Evolutionary conservation across 2,888 invertebrate genomes (phyloP).

Genomic region (Didymodactylos carnosus): DNA sequence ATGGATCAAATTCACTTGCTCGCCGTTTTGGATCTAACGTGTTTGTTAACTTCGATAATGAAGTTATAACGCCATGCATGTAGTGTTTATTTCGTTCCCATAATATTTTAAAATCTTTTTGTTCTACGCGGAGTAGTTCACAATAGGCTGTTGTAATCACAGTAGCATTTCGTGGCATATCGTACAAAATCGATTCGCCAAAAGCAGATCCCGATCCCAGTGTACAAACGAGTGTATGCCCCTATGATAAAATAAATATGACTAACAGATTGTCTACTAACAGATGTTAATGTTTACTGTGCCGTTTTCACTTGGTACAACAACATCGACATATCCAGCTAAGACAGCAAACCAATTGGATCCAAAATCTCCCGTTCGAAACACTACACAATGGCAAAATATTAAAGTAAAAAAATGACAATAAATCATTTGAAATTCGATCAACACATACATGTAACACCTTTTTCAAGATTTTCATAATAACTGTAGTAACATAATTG

Average conservation of each 20-base stretch:
- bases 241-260: background rate
- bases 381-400: conserved; percentile 40
- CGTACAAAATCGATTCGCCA: conserved; percentile 54
- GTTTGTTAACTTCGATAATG: conserved; percentile 3
- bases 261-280: conserved; percentile 36
- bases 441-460: conserved; percentile 54
- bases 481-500: conserved; percentile 55
- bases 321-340: conserved; percentile 50
- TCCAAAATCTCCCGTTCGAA: conserved; percentile 55
- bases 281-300: conserved; percentile 36
- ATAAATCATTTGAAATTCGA: too few relatives aligned
- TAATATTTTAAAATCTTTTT: conserved; percentile 53
- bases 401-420: background rate
- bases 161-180: conserved; percentile 50
- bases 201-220: conserved; percentile 54
- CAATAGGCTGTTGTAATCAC: conserved; percentile 53
- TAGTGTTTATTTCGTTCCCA: conserved; percentile 40
- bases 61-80: conserved; percentile 13
- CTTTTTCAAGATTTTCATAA: conserved; percentile 56
- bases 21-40: conserved; percentile 11
- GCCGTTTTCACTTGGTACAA: conserved; percentile 40
- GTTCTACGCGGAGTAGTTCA: conserved; percentile 53
- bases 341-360: conserved; percentile 59
- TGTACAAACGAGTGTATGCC: conserved; percentile 26
- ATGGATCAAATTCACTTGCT: conserved; percentile 13